phyloP scores from a whole-genome alignment of 2,797 vertebrate genomes.

The Sebastes flavidus region DNA sequence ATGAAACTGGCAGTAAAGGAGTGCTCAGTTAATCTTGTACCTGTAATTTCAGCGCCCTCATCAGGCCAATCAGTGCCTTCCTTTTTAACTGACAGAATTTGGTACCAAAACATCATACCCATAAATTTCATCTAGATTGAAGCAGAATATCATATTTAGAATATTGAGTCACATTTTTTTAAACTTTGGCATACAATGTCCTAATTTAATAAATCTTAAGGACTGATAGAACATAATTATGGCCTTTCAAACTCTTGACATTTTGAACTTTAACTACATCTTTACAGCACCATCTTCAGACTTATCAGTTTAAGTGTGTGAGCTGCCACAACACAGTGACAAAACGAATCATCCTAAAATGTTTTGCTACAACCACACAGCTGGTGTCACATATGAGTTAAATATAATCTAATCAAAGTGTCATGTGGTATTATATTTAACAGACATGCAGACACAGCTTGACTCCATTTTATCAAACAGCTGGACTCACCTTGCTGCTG shows the following conservation, averaged over 20 bases:
- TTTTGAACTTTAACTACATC: not conserved
- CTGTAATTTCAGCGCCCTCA: not conserved
- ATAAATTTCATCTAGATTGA: not conserved
- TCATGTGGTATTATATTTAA: not conserved
- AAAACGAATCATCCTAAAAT: not conserved
- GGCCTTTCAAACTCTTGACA: not conserved
- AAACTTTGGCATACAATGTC: not conserved
- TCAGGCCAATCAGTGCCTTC: not conserved
- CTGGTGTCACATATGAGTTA: not conserved
- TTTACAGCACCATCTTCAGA: not conserved
- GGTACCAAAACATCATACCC: not conserved
- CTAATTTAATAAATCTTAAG: not conserved
- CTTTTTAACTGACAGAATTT: not conserved
- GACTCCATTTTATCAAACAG: not conserved
- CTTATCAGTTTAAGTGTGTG: not conserved
- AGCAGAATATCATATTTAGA: not conserved
- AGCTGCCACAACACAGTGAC: not conserved
- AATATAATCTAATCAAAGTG: not conserved
- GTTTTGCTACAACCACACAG: not conserved
- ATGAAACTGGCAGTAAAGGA: not conserved
- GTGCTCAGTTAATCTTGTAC: not conserved
- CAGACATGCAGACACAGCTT: not conserved
- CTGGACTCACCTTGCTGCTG: conserved; percentile 87
- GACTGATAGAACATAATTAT: not conserved
- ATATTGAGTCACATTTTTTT: not conserved